These are phyloP conservation scores for Nesogale talazaci DNA, from an alignment of 2,113 vertebrate genomes.

Conservation along the genomic window DNA sequence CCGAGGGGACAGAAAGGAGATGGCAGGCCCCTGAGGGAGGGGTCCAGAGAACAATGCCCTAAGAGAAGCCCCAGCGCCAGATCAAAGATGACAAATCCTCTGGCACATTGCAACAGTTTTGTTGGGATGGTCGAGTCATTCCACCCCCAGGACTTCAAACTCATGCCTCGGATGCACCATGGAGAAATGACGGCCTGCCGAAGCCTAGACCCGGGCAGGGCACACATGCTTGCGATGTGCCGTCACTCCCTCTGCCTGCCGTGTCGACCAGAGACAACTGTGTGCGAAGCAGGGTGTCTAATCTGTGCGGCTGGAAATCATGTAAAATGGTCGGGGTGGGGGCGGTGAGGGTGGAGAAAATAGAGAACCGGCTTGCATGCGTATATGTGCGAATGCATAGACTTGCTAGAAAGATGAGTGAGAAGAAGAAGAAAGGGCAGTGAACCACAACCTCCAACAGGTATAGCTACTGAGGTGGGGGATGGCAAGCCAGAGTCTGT, in stretches of 20 bases:
- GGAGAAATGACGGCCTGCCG: fast-evolving
- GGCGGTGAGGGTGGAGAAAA: too few relatives aligned
- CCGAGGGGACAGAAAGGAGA: too few relatives aligned
- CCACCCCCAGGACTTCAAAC: background rate
- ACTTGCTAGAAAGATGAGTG: background rate
- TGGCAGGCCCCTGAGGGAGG: background rate
- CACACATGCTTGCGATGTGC: too few relatives aligned
- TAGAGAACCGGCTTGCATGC: fast-evolving
- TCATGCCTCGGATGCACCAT: background rate
- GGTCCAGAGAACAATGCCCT: background rate
- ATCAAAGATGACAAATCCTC: fast-evolving
- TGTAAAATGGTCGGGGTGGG: fast-evolving
- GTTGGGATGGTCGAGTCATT: background rate
- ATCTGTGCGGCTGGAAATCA: background rate
- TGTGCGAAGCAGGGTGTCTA: background rate
- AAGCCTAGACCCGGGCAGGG: too few relatives aligned
- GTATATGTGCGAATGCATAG: fast-evolving
- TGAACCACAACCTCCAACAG: background rate
- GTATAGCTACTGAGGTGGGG: too few relatives aligned
- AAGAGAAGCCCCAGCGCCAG: background rate
- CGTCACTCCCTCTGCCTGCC: too few relatives aligned
- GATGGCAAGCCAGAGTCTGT: background rate
- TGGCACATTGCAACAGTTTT: too few relatives aligned
- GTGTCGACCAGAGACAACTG: too few relatives aligned
- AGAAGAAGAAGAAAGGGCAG: too few relatives aligned